Conservation (phyloP, 2,113 vertebrate genomes). For the Mohoua ochrocephala region DNA sequence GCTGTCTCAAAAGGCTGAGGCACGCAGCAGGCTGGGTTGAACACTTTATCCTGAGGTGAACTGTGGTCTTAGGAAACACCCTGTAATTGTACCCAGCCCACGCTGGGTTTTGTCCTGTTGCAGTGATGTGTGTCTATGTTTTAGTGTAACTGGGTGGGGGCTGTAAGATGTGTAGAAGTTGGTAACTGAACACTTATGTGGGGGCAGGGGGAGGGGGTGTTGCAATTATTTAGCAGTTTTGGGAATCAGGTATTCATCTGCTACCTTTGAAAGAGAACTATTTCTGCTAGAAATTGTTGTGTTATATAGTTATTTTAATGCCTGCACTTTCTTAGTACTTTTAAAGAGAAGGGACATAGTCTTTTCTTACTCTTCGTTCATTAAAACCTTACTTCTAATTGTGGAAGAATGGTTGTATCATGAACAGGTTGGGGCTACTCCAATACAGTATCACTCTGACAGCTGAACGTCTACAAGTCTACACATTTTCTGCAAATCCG, state of each 20-base stretch:
- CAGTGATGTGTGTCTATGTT: background rate
- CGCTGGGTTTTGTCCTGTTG: background rate
- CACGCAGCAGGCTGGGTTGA: background rate
- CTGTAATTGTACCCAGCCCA: background rate
- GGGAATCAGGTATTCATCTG: background rate
- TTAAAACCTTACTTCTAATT: background rate
- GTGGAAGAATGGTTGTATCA: background rate
- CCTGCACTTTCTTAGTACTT: background rate
- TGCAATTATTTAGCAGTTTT: background rate
- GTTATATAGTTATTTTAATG: background rate
- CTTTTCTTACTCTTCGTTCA: background rate
- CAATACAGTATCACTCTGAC: background rate
- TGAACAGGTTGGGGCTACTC: background rate
- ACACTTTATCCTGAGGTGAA: background rate
- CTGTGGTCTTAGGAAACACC: background rate
- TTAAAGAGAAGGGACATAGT: background rate
- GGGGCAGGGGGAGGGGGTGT: accelerated
- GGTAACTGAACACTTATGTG: background rate
- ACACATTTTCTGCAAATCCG: accelerated
- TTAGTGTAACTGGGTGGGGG: background rate
- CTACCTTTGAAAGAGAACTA: background rate
- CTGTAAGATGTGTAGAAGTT: background rate
- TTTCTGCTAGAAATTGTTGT: background rate
- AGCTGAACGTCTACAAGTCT: background rate
- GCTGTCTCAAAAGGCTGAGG: background rate